A percentile compares a stretch with the other conserved stretches of the same genome.
Evolutionary conservation across 2,888 invertebrate genomes (phyloP).

Genomic region (Tigriopus californicus): DNA sequence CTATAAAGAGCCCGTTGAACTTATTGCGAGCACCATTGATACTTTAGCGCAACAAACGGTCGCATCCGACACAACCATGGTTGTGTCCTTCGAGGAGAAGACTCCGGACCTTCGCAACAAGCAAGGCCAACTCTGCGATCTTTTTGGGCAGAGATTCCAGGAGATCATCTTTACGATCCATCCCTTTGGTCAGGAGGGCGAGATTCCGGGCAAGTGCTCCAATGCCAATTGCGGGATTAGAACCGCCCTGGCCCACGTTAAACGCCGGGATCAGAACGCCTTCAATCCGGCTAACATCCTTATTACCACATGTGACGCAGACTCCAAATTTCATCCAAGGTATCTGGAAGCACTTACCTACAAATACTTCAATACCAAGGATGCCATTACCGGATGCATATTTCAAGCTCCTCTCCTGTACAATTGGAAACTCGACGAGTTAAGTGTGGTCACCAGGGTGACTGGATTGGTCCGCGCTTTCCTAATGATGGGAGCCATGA

Average conservation of each 20-base stretch:
- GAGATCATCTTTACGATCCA: constrained; percentile 3
- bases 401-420: constrained; percentile 6
- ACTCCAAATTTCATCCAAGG: constrained; percentile 9
- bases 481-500: constrained; percentile 10
- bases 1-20: constrained; percentile 5
- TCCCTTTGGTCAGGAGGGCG: constrained; percentile 2
- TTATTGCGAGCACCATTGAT: not conserved
- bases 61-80: constrained; percentile 1
- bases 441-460: not conserved
- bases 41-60: not conserved
- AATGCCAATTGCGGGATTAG: constrained; percentile 8
- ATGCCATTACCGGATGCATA: not conserved
- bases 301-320: constrained; percentile 7
- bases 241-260: not conserved
- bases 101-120: constrained; percentile 1
- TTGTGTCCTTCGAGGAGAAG: constrained; percentile 2
- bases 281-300: constrained; percentile 2
- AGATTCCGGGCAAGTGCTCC: constrained; percentile 10
- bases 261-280: not conserved
- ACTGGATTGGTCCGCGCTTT: not conserved
- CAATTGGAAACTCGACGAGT: constrained; percentile 7
- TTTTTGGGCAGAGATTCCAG: not conserved
- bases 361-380: not conserved
- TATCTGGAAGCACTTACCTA: constrained; percentile 7
- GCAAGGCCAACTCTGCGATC: not conserved